Base-by-base conservation (phyloP, 2,113 vertebrate species). In the Psittacus erithacus region DNA sequence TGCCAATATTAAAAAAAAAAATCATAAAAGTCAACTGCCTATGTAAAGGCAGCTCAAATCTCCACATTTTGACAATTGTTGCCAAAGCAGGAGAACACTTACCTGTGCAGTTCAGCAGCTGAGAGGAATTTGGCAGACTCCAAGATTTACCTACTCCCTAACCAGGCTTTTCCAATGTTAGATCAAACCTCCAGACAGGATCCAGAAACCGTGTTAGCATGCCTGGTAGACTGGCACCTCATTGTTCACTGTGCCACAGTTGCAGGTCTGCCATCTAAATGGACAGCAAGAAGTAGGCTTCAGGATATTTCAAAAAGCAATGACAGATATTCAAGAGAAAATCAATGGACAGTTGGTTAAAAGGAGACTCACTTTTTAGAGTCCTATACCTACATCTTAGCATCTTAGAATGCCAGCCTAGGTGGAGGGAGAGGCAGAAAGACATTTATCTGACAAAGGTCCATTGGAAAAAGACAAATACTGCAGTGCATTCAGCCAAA, bases 171-270 rank as follows among this genome's bases (percentile, higher is more conserved):
- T 14, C 55, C 4, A 22, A 6, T 20, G 31, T 27, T 82, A 38
- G 33, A 3, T 16, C 11, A 68, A 77, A 60, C 19, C 44, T 55
- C 33, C 57, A 49, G 78, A 3, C 11, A 62, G 69, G 60, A 52
- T 65, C 38, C 60, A 63, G 60, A 44, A 23, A 1, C 4, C 10
- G 0, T 6, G 3, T 24, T 11, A 17, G 8, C 35, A 23, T 2
- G 5, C 46, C 18, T 41, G 57, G 25, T 15, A 79, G 13, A 18
- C 12, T 13, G 27, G 24, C 38, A 13, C 39, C 38, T 59, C 8
- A 1, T 41, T 50, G 18, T 20, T 43, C 70, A 7, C 39, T 22
- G 3, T 3, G 24, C 18, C 35, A 14, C 35, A 1, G 17, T 85
- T 20, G 38, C 80, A 69, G 28, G 13, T 35, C 39, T 76, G 59